phyloP scores from a whole-genome alignment of 2,113 vertebrate genomes.

The Dasypus novemcinctus region DNA sequence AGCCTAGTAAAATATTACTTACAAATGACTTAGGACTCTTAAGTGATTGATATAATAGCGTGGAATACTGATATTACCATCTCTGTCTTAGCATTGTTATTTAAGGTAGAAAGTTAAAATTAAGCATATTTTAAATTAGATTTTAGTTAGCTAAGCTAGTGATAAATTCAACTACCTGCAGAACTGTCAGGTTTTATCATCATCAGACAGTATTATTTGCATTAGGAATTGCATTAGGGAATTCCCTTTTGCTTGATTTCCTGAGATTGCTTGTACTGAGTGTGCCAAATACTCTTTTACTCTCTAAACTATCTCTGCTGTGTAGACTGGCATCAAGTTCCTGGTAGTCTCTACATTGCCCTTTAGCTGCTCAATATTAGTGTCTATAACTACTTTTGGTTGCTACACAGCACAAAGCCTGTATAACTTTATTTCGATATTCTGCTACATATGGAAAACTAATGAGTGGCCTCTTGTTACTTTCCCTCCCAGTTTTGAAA shows the following conservation, averaged over 20 bases:
- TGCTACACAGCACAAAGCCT: background rate
- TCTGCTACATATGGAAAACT: background rate
- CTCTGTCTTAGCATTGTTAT: background rate
- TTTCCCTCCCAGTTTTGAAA: background rate
- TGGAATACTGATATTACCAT: background rate
- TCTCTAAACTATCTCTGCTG: background rate
- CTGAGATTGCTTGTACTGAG: background rate
- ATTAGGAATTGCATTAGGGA: background rate
- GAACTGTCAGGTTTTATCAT: background rate
- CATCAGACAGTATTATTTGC: background rate
- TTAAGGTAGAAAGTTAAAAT: background rate
- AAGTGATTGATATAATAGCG: background rate
- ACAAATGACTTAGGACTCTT: background rate
- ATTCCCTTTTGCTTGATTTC: background rate
- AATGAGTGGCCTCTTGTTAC: background rate
- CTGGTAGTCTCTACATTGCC: background rate
- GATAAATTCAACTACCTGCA: background rate
- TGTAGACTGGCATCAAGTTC: background rate
- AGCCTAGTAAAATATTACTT: background rate
- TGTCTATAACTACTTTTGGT: background rate
- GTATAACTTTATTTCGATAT: background rate
- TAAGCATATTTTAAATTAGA: background rate
- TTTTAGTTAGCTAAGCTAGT: background rate
- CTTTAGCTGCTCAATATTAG: background rate
- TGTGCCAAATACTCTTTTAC: background rate